Percentiles rank a stretch among this genome's conserved stretches.
Conservation (phyloP, 2,113 vertebrate species). For the Anguilla rostrata region DNA sequence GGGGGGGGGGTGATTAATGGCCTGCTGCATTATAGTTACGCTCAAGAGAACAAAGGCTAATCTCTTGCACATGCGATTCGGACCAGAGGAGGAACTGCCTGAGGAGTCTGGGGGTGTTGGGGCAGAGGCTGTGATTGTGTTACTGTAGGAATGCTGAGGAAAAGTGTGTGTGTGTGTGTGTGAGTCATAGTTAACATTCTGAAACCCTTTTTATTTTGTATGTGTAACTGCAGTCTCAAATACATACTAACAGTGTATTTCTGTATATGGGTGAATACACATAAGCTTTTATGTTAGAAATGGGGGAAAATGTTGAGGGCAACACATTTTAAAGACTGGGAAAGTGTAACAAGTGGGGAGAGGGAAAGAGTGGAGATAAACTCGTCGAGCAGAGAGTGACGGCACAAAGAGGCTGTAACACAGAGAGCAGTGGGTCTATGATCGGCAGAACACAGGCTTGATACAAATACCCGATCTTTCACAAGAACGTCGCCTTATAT, state of each 20-base stretch:
- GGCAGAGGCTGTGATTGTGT: neutral
- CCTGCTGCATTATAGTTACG: slow-evolving; percentile 12
- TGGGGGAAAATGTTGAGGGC: neutral
- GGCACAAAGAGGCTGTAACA: neutral
- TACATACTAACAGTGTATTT: no score
- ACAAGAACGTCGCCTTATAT: no score
- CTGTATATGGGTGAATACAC: no score
- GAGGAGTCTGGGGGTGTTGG: neutral
- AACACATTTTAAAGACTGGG: neutral
- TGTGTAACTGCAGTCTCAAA: no score
- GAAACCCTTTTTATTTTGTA: no score
- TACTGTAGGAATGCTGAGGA: neutral
- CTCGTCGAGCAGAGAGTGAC: no score
- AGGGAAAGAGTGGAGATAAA: neutral
- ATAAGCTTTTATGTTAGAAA: no score
- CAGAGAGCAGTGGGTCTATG: neutral
- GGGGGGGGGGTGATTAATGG: slow-evolving; percentile 42
- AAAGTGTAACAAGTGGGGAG: neutral
- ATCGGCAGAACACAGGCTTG: no score
- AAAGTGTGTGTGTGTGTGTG: neutral
- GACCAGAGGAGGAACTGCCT: slow-evolving; percentile 14
- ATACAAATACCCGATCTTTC: no score
- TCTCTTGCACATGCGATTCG: slow-evolving; percentile 15
- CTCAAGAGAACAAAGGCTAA: slow-evolving; percentile 23
- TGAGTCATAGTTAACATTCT: neutral